phyloP scores from a whole-genome alignment of 2,888 invertebrate genomes.

The Drosophila pseudotakahashii region DNA sequence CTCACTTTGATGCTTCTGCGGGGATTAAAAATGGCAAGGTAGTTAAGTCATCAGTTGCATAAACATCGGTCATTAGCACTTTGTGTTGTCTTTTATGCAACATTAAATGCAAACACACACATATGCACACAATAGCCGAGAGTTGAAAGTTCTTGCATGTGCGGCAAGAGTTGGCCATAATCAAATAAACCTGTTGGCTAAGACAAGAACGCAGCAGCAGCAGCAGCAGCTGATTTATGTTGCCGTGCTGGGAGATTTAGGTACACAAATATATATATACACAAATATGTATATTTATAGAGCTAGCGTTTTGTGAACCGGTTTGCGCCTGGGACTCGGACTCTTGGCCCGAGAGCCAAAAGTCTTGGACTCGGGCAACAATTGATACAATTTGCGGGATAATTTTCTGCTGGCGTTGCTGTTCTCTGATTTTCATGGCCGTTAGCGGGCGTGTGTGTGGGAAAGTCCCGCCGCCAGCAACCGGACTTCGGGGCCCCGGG shows the following conservation, averaged over 20 bases:
- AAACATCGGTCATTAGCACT: conserved; percentile 30
- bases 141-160: conserved; percentile 44
- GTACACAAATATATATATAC: conserved; percentile 15
- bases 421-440: conserved; percentile 29
- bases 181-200: conserved; percentile 74
- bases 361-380: conserved; percentile 50
- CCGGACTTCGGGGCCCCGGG: conserved; percentile 23
- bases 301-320: conserved; percentile 50
- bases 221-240: conserved; percentile 55
- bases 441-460: conserved; percentile 43
- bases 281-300: conserved; percentile 38
- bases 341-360: conserved; percentile 41
- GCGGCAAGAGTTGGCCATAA: conserved; percentile 51
- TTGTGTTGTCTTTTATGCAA: conserved; percentile 26
- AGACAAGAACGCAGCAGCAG: conserved; percentile 39
- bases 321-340: conserved; percentile 42
- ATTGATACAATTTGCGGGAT: conserved; percentile 72
- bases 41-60: conserved; percentile 21
- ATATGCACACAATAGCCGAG: conserved; percentile 10
- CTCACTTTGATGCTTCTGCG: conserved; percentile 25
- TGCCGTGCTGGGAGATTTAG: conserved; percentile 27
- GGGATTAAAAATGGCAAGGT: not conserved
- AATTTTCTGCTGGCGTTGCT: conserved; percentile 28
- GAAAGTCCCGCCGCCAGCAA: conserved; percentile 34
- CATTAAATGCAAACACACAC: conserved; percentile 4